Base-by-base conservation (phyloP, 92 coral and sea anemone genomes). In the Bergia sp. region DNA sequence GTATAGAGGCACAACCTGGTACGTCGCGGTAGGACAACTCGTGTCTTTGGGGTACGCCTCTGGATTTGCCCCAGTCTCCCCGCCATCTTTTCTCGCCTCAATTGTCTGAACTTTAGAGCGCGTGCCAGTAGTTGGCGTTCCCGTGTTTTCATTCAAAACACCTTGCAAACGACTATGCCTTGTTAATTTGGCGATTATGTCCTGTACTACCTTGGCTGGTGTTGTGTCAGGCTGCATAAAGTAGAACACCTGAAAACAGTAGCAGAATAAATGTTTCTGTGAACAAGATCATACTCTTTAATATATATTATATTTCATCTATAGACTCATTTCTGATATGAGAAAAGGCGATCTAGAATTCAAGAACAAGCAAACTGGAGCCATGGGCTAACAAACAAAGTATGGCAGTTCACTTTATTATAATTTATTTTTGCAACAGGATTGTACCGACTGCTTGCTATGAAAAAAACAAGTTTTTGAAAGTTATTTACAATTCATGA, bases 161-260 rank as follows among this genome's bases (percentile, higher is more conserved):
- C 41, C 29, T 69, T 82, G 29, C 29, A 29, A 29, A 29, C 29
- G 71, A 36, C 41, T 77, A 39, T 29, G 61, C 39, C 18, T 41
- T 47, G 36, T 41, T 40, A 90, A 84, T 39, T 82, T 86, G 44
- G 88, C 79, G 39, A 90, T 53, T 76, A 92, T 87, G 50, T 93
- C 94, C 21, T 83, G 86, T 3, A 80, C 89, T 18, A 93, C 85
- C 74, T 90, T 91, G 13, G 85, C 80, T 41, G 92, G 90, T 40
- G 89, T 91, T 29, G 93, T 92, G 21, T 93, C 93, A 1, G 96
- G 96, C 80, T 93, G 96, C 89, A 93, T 87, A 69, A 93, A 93
- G 73, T 93, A 93, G 88, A 89, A 93, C 5, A 83, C 85, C 96
- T 93, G 58, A 80, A 76, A 69, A 10, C 18, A 89, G 71, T 41